Evolutionary conservation across 2,797 vertebrate species (phyloP), one percentile per base, ranked within the genome.

Genomic region (Anguilla megastoma): DNA sequence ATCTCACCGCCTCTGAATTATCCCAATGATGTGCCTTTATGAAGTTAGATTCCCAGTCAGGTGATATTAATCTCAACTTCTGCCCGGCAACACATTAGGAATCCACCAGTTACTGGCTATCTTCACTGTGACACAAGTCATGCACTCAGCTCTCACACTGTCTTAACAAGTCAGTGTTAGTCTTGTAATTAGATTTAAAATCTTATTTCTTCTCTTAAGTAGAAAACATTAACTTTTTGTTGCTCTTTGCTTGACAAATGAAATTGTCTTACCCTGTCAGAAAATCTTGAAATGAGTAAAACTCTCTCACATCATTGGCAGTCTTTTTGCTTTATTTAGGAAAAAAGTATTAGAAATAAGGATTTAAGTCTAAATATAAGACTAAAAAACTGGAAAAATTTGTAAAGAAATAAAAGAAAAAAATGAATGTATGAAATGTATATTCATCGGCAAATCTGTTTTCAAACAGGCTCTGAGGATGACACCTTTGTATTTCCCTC

Each of bases 401-500:
- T 30, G 30, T 30, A 12, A 52, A 3, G 30, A 36, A 74, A 33
- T 36, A 27, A 30, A 27, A n/a, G 63, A 69, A 69, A 69, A 7
- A 69, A 69, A 69, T 27, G 27, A 4, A 60, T 63, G 21, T 6
- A 63, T 63, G 27, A 27, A 69, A n/a, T 9, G 4, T 24, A 79
- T 7, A n/a, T 50, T 84, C 12, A 48, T 50, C 36, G 1, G 36
- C 30, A 54, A 76, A 76, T 88, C 1, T 86, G 7, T 89, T 41
- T 60, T 66, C 86, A 0, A 24, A 7, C 91, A 97, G 97, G 95
- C 89, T 95, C 96, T 0, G 96, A 97, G 89, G 97, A 97, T 24
- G 96, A 97, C n/a, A 89, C 91, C 6, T 97, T 97, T n/a, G 91
- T 96, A 84, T 97, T 97, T 89, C 95, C 96, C 0, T 93, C 94